Evolutionary conservation across 2,113 vertebrate species (phyloP).

Genomic region (Monarcha castaneiventris): DNA sequence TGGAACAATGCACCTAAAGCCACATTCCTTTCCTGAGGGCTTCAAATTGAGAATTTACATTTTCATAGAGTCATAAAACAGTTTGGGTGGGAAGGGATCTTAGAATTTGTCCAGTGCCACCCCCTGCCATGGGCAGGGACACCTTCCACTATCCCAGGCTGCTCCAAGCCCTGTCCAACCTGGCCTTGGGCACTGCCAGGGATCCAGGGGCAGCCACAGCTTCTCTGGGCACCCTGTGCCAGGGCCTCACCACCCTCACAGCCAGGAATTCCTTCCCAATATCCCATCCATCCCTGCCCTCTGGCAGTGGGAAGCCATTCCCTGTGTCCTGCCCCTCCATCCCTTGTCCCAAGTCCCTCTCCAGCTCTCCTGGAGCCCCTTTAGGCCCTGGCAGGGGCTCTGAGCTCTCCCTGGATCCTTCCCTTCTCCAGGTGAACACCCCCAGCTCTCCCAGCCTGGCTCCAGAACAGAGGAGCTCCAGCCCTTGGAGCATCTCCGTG

Average conservation of each 20-base stretch:
- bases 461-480: neutral
- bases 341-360: neutral
- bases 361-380: neutral
- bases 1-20: neutral
- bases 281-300: neutral
- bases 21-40: neutral
- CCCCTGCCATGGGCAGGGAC: neutral
- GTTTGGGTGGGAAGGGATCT: neutral
- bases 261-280: neutral
- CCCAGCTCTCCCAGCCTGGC: neutral
- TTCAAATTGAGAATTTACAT: neutral
- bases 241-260: neutral
- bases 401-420: neutral
- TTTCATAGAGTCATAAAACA: neutral
- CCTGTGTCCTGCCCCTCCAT: neutral
- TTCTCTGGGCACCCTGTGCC: neutral
- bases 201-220: neutral
- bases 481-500: fast-evolving
- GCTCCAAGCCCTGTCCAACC: fast-evolving
- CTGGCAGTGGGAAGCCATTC: neutral
- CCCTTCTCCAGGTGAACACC: neutral
- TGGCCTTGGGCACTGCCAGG: neutral
- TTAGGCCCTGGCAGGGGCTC: neutral
- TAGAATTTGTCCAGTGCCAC: fast-evolving
- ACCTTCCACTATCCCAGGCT: neutral